Percentiles rank a stretch among this genome's conserved stretches.
phyloP scores from a whole-genome alignment of 2,797 vertebrate genomes.

The Erithacus rubecula region DNA sequence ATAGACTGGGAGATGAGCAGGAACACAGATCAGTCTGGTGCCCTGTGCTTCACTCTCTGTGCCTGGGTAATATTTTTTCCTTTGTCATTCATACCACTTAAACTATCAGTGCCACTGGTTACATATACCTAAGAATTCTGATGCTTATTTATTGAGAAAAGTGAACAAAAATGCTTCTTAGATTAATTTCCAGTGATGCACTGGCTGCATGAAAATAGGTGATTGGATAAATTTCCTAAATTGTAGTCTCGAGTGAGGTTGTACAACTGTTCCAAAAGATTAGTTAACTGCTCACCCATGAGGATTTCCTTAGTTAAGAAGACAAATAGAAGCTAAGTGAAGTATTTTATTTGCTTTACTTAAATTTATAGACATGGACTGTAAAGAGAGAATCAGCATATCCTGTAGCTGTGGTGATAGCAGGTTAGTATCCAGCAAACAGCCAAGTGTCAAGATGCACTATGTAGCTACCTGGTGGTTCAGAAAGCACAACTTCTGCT shows the following conservation, averaged over 20 bases:
- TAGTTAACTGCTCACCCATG: background rate
- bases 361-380: background rate
- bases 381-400: background rate
- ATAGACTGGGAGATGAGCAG: background rate
- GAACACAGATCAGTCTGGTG: background rate
- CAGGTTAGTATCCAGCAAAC: constrained; percentile 7
- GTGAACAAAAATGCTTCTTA: background rate
- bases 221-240: background rate
- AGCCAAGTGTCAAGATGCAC: background rate
- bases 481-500: background rate
- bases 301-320: background rate
- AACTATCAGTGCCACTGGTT: background rate
- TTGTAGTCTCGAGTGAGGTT: background rate
- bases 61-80: background rate
- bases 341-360: background rate
- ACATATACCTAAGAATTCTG: background rate
- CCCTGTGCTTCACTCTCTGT: background rate
- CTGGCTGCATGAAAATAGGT: background rate
- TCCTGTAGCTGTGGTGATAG: constrained; percentile 15
- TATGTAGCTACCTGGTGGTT: background rate
- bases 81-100: background rate
- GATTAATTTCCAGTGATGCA: background rate
- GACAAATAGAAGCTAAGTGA: background rate
- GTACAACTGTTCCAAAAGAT: background rate
- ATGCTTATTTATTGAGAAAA: background rate